Base-by-base conservation (phyloP, 2,888 invertebrate genomes). In the Kuschelorhynchus macadamiae region DNA sequence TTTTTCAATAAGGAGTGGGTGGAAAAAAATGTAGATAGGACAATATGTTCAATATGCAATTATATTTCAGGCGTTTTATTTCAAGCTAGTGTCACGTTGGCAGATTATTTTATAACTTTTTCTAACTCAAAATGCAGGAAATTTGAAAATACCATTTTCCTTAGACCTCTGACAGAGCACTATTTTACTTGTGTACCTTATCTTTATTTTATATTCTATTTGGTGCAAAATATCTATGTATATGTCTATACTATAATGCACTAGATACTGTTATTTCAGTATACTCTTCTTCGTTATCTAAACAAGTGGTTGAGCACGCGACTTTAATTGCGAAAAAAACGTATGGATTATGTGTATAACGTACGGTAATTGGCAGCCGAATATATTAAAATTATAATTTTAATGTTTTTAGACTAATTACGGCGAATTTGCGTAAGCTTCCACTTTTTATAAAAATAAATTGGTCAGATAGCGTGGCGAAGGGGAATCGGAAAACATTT, bases 221-320 rank as follows among this genome's bases (percentile, higher is more conserved):
- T n/a, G n/a, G n/a, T 55, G 61, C 61, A 50, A 39, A 49, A 61
- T 61, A 61, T 55, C 55, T 49, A 21, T 53, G 20, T 20, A 2
- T 16, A 32, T 9, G 7, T 4, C 47, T 16, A 14, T 21, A 61
- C 16, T 5, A 44, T n/a, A 56, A 32, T 25, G 21, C 46, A 67
- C 18, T 39, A 46, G 41, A 33, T 68, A 68, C 68, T 59, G 68
- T 68, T 68, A 68, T 49, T 59, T 47, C 36, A 52, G 44, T 67
- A 46, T 67, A 67, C 56, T 67, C 62, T 50, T 50, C 61, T 49
- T 68, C 52, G 63, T 69, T 60, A 69, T 64, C 69, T 64, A 64
- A 69, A 69, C 64, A 64, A 63, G 49, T 63, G 60, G 55, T 49
- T 69, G 69, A 69, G 69, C 69, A 69, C 69, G 64, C 69, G 69